Conservation (phyloP, 2,888 invertebrate species). For the Drosophila dives region DNA sequence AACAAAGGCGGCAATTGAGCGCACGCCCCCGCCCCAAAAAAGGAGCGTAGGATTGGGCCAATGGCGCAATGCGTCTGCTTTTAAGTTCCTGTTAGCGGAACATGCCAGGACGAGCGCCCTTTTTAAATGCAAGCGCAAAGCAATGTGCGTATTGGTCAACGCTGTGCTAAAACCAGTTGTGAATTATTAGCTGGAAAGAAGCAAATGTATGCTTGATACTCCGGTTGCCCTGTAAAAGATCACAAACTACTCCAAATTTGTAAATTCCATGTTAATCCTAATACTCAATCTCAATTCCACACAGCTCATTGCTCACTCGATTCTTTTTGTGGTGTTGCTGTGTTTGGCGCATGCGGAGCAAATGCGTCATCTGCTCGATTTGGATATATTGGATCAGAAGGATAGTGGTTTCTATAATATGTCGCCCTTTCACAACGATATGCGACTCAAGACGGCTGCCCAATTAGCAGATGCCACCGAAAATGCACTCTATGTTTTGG, state of each 20-base stretch:
- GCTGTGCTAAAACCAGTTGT: slow-evolving; percentile 32
- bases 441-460: slow-evolving; percentile 81
- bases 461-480: slow-evolving; percentile 82
- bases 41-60: slow-evolving; percentile 49
- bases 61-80: slow-evolving; percentile 80
- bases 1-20: slow-evolving; percentile 50
- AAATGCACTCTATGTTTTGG: slow-evolving; percentile 76
- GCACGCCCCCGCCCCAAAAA: slow-evolving; percentile 47
- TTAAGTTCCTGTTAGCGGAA: slow-evolving; percentile 12
- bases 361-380: slow-evolving; percentile 82
- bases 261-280: neutral
- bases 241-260: neutral
- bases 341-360: slow-evolving; percentile 84
- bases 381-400: slow-evolving; percentile 84
- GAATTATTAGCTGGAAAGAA: slow-evolving; percentile 30
- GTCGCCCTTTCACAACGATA: slow-evolving; percentile 82
- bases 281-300: slow-evolving; percentile 13
- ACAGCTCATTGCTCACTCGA: slow-evolving; percentile 83
- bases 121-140: slow-evolving; percentile 12
- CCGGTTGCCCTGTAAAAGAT: neutral
- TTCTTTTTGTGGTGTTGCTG: slow-evolving; percentile 83
- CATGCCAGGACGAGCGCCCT: slow-evolving; percentile 79
- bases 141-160: neutral
- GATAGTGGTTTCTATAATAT: slow-evolving; percentile 83
- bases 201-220: neutral